phyloP scores from a whole-genome alignment of 2,888 invertebrate genomes.

The Amphiduros pacificus region DNA sequence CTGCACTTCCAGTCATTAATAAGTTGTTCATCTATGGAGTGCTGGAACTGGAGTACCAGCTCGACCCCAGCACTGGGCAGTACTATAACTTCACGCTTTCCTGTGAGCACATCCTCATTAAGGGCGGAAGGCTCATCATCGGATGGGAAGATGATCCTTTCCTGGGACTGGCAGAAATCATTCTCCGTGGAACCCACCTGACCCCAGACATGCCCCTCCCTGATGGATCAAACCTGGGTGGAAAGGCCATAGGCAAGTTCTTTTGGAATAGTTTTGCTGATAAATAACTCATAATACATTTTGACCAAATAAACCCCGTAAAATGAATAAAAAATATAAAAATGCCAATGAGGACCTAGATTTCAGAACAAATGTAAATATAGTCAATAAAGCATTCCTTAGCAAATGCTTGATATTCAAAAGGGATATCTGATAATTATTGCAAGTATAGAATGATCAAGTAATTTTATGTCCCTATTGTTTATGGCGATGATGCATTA shows the following conservation, averaged over 20 bases:
- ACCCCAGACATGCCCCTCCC: conserved; percentile 24
- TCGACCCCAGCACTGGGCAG: neutral
- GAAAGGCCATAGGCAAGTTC: conserved; percentile 43
- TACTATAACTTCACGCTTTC: conserved; percentile 4
- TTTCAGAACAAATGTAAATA: no score
- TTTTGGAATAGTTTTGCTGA: no score
- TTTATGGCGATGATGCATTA: no score
- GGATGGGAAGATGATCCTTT: conserved; percentile 47
- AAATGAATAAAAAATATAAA: no score
- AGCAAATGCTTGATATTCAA: no score
- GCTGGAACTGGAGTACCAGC: conserved; percentile 36
- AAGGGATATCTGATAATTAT: no score
- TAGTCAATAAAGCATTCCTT: no score
- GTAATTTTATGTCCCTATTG: neutral
- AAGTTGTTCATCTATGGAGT: conserved; percentile 38
- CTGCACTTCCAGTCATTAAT: conserved; percentile 5
- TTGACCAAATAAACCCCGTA: no score
- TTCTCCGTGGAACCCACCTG: conserved; percentile 28
- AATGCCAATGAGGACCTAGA: no score
- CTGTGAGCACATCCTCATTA: conserved; percentile 9
- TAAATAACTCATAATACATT: no score
- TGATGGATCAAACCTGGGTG: conserved; percentile 24
- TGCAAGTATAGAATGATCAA: neutral
- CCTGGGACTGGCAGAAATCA: conserved; percentile 25
- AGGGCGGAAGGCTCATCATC: conserved; percentile 36